Evolutionary conservation across 1,140 invertebrate species (phyloP), one percentile per base, ranked within the genome.

Genomic region (Cepaea nemoralis): DNA sequence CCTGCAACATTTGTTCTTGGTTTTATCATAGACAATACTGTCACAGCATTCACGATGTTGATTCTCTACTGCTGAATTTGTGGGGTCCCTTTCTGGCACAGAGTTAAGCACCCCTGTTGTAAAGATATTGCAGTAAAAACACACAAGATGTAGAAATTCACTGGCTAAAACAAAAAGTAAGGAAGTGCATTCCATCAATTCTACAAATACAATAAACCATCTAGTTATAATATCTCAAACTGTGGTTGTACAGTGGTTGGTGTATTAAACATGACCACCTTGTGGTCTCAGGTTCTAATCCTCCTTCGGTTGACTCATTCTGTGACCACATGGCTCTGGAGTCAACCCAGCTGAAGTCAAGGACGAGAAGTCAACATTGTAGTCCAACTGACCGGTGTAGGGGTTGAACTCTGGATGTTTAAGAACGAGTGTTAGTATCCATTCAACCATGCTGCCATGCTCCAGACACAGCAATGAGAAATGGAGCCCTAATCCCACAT

Each of bases 21-120:
- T 48, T 16, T 33, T 75, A 35, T 48, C 40, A 35, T 48, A 75
- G 40, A 22, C 37, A 12, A 50, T 3, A 31, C 14, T 1, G 24
- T 75, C 73, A 75, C 73, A 75, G 73, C 73, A 75, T 6, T 24
- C 19, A 50, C 10, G 35, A 19, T 75, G n/a, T 70, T 2, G 10
- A n/a, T 75, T 50, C 10, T 3, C 19, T 27, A 50, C 14, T 24
- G 40, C n/a, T 40, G 31, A 19, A 35, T 24, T 10, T 22, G 2
- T 10, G 48, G 3, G 40, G 31, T 50, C 24, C n/a, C 3, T 70
- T 40, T 39, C 69, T 27, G 69, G 69, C n/a, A 40, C 3, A 12
- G 1, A 10, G 22, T 70, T 2, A 22, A 70, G 69, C 10, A 70
- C 40, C 2, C 37, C 69, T 70, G 19, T 1, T 55, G 22, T 55